Evolutionary conservation across 2,113 vertebrate genomes (phyloP).

Genomic region (Tachuris rubrigastra): DNA sequence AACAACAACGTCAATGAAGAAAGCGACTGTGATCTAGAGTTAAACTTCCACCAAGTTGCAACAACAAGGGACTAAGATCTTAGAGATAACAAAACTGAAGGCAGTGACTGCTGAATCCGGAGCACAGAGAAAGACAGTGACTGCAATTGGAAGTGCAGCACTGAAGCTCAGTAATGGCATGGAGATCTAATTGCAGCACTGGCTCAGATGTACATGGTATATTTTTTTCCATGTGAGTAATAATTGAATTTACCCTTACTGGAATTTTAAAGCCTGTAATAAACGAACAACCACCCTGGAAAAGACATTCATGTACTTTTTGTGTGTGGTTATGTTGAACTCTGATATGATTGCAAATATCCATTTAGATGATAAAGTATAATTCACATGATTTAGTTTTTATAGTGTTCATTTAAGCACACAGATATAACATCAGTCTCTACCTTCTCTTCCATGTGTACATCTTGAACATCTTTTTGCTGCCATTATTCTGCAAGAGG

Average conservation of each 20-base stretch:
- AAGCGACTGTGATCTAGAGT: neutral
- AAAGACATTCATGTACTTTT: neutral
- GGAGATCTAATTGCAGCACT: neutral
- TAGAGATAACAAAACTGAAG: neutral
- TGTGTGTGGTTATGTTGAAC: neutral
- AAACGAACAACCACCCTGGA: neutral
- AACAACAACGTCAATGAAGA: neutral
- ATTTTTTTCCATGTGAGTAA: neutral
- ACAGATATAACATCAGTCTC: neutral
- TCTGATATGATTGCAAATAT: neutral
- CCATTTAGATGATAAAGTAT: neutral
- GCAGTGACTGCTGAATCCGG: neutral
- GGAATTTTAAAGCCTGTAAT: neutral
- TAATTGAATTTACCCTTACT: neutral
- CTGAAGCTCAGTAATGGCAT: neutral
- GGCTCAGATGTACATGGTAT: neutral
- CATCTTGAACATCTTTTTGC: neutral
- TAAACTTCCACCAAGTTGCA: neutral
- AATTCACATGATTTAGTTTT: neutral
- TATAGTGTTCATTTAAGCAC: neutral
- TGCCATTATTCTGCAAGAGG: neutral
- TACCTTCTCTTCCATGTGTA: neutral
- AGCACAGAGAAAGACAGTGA: neutral
- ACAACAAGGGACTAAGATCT: neutral
- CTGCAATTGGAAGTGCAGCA: neutral